These are phyloP conservation scores for Melitaea athalia DNA, from an alignment of 2,888 invertebrate species.

Conservation along the genomic window DNA sequence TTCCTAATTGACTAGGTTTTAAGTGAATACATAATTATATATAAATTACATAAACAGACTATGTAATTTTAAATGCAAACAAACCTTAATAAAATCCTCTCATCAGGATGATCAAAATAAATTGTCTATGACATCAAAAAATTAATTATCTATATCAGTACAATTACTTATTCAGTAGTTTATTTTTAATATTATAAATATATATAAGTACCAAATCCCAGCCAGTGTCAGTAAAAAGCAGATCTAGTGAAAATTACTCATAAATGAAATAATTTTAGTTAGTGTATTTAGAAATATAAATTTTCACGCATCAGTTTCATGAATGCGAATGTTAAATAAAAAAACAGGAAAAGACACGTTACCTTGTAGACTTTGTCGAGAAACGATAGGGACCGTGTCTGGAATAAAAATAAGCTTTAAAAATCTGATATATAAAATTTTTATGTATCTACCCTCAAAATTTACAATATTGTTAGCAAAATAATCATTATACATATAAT, in stretches of 20 bases:
- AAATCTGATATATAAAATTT: not conserved
- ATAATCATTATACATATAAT: no score
- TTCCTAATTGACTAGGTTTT: slow-evolving; percentile 2
- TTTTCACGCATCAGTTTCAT: not conserved
- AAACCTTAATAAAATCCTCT: no score
- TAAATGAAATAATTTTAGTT: not conserved
- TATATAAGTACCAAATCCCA: not conserved
- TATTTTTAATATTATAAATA: not conserved
- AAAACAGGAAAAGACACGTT: not conserved
- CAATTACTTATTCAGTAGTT: not conserved
- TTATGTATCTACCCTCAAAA: not conserved
- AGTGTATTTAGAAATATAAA: not conserved
- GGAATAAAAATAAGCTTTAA: not conserved
- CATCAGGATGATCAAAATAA: not conserved
- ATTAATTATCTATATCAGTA: not conserved
- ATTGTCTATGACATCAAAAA: not conserved
- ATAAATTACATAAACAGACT: not conserved
- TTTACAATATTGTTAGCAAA: no score
- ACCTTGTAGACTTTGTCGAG: not conserved
- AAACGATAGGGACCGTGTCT: not conserved
- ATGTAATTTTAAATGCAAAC: no score
- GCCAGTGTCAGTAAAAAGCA: slow-evolving; percentile 5
- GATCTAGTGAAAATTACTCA: not conserved
- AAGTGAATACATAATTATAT: not conserved
- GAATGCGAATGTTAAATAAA: not conserved